Base-by-base conservation (phyloP, 2,113 vertebrate species). In the Gobiocypris rarus region DNA sequence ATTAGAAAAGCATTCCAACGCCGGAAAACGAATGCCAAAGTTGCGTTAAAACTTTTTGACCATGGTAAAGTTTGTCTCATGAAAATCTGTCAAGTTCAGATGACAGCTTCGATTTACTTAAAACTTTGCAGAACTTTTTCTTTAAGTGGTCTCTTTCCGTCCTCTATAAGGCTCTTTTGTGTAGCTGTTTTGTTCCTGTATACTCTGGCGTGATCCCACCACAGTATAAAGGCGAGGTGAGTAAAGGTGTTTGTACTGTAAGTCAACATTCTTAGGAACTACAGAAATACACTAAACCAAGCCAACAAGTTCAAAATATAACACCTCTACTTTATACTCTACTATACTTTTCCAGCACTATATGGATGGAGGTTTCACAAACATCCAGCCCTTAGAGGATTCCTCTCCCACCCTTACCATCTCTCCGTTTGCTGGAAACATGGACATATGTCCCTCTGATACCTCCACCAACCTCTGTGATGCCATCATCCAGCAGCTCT, bases 181-280 rank as follows among this genome's bases (percentile, higher is more conserved):
- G 97, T 86, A 97, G 97, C 92, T 98, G 97, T 82, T 98, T 96
- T 79, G 91, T 98, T 14, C 96, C 97, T 0, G 92, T 95, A 43
- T 97, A 97, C 91, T 96, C 95, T 0, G 97, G 97, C 0, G 89
- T 97, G 82, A 92, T 94, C 82, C 95, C 96, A 34, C 97, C 97
- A 41, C 67, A 89, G 6, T 90, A 92, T 85, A 92, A 88, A 77
- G 94, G 93, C 78, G 92, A 86, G 3, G 94, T 94, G 75, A 87
- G 93, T 93, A 58, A 5, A 45, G 38, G 9, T 15, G 8, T 67
- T 82, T 85, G 3, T 34, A 0, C 24, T 15, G 26, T 31, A 65
- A 28, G 17, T 8, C 26, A 15, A 65, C 19, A 52, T 10, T 5
- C 8, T 10, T 9, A 63, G 41, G 31, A 74, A 45, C n/a, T 14